These are phyloP conservation scores for Acanthis flammea DNA, from an alignment of 2,797 vertebrate species.

Conservation along the genomic window DNA sequence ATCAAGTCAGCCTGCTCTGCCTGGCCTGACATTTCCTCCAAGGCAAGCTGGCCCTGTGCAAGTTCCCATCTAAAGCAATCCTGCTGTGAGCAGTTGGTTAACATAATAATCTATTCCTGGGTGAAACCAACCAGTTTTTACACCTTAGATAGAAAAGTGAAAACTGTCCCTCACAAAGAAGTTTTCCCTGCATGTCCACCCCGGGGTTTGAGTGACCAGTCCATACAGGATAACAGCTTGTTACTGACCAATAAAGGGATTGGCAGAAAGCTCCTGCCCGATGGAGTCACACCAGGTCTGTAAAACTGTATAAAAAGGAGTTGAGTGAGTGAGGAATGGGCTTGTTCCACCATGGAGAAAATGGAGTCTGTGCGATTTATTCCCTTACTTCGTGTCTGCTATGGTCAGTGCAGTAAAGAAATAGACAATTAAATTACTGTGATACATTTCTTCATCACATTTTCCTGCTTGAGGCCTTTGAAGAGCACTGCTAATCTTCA, in stretches of 20 bases:
- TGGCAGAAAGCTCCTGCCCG: background rate
- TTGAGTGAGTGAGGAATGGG: background rate
- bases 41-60: background rate
- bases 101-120: background rate
- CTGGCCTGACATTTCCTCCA: background rate
- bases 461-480: accelerated
- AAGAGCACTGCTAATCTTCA: background rate
- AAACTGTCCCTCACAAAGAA: background rate
- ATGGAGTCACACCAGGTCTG: background rate
- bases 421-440: too few species aligned
- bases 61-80: background rate
- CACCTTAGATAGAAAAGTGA: background rate
- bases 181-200: background rate
- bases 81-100: background rate
- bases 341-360: background rate
- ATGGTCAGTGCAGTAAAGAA: background rate
- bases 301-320: background rate
- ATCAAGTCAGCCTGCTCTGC: background rate
- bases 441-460: background rate
- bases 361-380: background rate
- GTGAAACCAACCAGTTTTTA: background rate
- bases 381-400: background rate
- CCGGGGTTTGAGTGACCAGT: background rate
- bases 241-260: background rate
- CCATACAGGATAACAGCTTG: background rate